Evolutionary conservation across 2,113 vertebrate species (phyloP).

Genomic region (Bubalus kerabau): DNA sequence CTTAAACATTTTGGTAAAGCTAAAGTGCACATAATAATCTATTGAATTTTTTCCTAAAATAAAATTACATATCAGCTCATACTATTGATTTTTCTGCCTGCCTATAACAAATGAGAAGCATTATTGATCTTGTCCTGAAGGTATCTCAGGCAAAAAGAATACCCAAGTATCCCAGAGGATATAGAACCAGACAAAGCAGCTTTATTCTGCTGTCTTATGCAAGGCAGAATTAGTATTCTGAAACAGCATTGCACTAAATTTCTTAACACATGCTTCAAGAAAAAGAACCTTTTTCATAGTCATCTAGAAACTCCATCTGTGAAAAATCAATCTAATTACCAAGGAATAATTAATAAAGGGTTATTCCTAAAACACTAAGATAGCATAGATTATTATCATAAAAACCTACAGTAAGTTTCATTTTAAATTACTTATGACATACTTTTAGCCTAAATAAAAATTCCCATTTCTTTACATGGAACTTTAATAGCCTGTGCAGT

Average conservation of each 20-base stretch:
- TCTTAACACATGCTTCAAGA: conserved; percentile 52
- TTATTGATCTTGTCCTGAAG: conserved; percentile 84
- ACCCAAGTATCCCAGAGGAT: conserved; percentile 74
- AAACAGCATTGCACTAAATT: conserved; percentile 58
- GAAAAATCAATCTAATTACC: conserved; percentile 76
- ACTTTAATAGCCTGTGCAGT: background rate
- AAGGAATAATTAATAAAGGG: conserved; percentile 69
- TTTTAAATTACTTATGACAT: background rate
- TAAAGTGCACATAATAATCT: conserved; percentile 5
- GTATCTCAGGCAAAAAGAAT: conserved; percentile 78
- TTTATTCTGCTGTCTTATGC: conserved; percentile 65
- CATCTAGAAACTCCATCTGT: conserved; percentile 68
- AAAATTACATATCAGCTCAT: conserved; percentile 75
- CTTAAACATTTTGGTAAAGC: conserved; percentile 17
- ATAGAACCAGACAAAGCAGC: conserved; percentile 60
- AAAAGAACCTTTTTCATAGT: conserved; percentile 48
- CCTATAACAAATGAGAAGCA: conserved; percentile 78
- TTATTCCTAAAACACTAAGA: conserved; percentile 60
- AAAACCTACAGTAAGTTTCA: background rate
- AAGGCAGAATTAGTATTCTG: conserved; percentile 46
- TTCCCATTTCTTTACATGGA: conserved; percentile 30
- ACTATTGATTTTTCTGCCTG: conserved; percentile 81
- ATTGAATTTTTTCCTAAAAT: conserved; percentile 70
- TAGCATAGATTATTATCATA: conserved; percentile 11
- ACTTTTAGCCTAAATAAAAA: background rate